phyloP scores from a whole-genome alignment of 2,888 invertebrate genomes.

The Laothoe populi region DNA sequence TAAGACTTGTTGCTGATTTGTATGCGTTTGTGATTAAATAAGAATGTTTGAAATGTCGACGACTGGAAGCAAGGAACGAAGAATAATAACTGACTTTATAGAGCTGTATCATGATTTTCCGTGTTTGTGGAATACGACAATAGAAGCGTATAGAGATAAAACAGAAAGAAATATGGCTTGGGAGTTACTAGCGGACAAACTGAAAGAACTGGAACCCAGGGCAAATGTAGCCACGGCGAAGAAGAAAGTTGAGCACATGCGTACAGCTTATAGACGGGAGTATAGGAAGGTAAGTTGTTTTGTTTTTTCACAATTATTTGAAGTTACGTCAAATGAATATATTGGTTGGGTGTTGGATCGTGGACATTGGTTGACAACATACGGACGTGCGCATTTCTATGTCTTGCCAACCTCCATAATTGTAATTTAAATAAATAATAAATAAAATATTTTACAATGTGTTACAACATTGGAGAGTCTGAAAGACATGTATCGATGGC shows the following conservation, averaged over 20 bases:
- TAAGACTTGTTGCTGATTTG: not conserved
- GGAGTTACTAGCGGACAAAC: slow-evolving; percentile 4
- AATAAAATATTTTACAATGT: too few relatives aligned
- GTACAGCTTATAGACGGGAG: slow-evolving; percentile 3
- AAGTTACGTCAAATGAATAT: not conserved
- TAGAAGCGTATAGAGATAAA: not conserved
- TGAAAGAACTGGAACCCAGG: not conserved
- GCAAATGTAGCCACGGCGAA: slow-evolving; percentile 13
- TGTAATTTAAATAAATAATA: too few relatives aligned
- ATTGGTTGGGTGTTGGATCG: not conserved
- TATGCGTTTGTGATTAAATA: not conserved
- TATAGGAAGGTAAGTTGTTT: slow-evolving; percentile 7
- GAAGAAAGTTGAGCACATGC: slow-evolving; percentile 10
- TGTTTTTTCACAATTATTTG: too few relatives aligned
- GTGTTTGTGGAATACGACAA: slow-evolving; percentile 8
- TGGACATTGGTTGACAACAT: too few relatives aligned
- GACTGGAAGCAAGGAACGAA: not conserved
- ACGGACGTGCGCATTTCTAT: too few relatives aligned
- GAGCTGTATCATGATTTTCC: slow-evolving; percentile 5
- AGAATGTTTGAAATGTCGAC: not conserved
- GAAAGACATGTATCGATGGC: too few relatives aligned
- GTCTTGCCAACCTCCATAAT: too few relatives aligned
- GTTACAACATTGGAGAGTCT: too few relatives aligned
- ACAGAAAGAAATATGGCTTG: not conserved
- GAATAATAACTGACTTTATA: slow-evolving; percentile 7